phyloP scores from a whole-genome alignment of 2,113 vertebrate species.

The Synchiropus splendidus region DNA sequence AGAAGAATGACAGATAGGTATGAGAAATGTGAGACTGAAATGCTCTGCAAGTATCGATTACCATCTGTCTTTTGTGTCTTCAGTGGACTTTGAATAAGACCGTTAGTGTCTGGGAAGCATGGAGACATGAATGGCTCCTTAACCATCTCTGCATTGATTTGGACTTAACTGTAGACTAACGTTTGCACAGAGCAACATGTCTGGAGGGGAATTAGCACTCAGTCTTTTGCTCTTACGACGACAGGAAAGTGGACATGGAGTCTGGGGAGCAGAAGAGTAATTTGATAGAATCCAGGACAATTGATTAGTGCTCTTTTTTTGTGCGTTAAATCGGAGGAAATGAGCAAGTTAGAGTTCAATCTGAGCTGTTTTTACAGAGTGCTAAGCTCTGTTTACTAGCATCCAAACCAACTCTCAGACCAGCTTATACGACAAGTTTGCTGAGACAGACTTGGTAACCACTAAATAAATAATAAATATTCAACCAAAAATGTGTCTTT shows the following conservation, averaged over 20 bases:
- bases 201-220: conserved; percentile 46
- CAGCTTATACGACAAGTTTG: too few relatives aligned
- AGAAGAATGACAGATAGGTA: conserved; percentile 22
- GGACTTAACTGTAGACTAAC: conserved; percentile 38
- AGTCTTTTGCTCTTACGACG: conserved; percentile 11
- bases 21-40: conserved; percentile 19
- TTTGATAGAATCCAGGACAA: too few relatives aligned
- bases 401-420: too few relatives aligned
- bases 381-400: too few relatives aligned
- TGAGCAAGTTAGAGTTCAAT: too few relatives aligned
- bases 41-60: conserved; percentile 51
- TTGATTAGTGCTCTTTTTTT: too few relatives aligned
- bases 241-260: conserved; percentile 16
- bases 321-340: too few relatives aligned
- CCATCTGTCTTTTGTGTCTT: conserved; percentile 44
- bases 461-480: too few relatives aligned
- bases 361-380: too few relatives aligned
- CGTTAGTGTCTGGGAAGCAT: conserved; percentile 55
- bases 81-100: conserved; percentile 47
- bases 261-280: too few relatives aligned
- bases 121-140: conserved; percentile 60
- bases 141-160: conserved; percentile 65
- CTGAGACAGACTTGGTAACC: too few relatives aligned
- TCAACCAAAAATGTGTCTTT: too few relatives aligned
- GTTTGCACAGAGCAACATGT: conserved; percentile 35